Conservation (phyloP, 2,797 vertebrate species). For the Rhincodon typus region DNA sequence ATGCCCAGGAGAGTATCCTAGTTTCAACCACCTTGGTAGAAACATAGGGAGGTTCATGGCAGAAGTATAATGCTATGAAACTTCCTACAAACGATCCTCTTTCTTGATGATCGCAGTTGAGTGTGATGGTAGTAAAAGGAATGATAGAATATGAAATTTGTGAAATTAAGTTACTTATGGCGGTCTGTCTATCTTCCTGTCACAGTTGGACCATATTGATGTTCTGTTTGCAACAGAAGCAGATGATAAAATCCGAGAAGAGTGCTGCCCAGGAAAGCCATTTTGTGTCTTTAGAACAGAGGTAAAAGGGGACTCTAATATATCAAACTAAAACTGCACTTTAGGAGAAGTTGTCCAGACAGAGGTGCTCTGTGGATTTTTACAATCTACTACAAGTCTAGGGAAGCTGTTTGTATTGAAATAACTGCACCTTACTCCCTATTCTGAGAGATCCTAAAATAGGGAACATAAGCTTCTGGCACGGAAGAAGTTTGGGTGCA, state of each 20-base stretch:
- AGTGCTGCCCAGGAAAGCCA: slow-evolving; percentile 92
- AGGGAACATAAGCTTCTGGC: not conserved
- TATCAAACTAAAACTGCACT: not conserved
- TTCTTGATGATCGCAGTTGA: not conserved
- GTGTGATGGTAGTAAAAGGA: not conserved
- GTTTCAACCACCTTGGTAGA: not conserved
- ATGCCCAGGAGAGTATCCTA: not conserved
- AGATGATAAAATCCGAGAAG: slow-evolving; percentile 90
- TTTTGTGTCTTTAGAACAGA: slow-evolving; percentile 81
- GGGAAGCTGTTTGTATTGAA: not conserved
- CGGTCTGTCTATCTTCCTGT: not conserved
- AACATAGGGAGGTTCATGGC: not conserved
- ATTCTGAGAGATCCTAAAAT: not conserved
- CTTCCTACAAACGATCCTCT: not conserved
- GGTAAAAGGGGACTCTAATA: slow-evolving; percentile 55
- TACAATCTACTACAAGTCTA: not conserved
- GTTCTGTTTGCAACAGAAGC: slow-evolving; percentile 82
- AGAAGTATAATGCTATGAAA: not conserved
- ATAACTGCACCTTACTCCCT: not conserved
- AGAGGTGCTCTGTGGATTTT: not conserved
- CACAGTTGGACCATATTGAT: slow-evolving; percentile 78
- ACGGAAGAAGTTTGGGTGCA: not conserved
- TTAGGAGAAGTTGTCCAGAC: not conserved
- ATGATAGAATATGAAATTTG: not conserved
- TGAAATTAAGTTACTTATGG: not conserved